phyloP scores from a whole-genome alignment of 2,113 vertebrate genomes.

The Pseudolaguvia tuberculata region DNA sequence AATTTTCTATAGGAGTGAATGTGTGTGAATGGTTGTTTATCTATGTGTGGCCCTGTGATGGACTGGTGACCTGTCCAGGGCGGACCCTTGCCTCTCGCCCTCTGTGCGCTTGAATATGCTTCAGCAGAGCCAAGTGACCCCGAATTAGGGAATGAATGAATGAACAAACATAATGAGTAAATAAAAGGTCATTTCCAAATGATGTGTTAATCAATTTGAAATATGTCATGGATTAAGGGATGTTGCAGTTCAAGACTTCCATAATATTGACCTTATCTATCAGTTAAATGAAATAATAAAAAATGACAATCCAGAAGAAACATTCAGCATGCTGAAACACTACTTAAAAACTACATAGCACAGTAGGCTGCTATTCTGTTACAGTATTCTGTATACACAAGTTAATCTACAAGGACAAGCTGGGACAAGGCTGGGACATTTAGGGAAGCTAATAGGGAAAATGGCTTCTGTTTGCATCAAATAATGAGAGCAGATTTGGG shows the following conservation, averaged over 20 bases:
- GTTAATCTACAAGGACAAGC: conserved; percentile 47
- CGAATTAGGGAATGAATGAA: no score
- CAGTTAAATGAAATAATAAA: conserved; percentile 46
- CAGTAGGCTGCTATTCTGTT: conserved; percentile 33
- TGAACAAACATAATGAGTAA: neutral
- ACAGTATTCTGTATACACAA: conserved; percentile 40
- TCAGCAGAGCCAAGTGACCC: no score
- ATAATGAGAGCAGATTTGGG: conserved; percentile 57
- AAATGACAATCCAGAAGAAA: conserved; percentile 48
- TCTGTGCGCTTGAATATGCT: no score
- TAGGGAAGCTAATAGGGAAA: conserved; percentile 45
- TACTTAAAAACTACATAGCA: conserved; percentile 48
- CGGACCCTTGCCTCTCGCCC: no score
- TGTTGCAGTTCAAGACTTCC: neutral
- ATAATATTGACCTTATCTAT: conserved; percentile 44
- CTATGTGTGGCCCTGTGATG: no score
- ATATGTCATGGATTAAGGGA: no score
- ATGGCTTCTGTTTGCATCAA: conserved; percentile 55
- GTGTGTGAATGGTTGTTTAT: no score
- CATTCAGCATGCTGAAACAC: conserved; percentile 58
- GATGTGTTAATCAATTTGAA: neutral
- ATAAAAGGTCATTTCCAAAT: neutral
- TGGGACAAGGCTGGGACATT: conserved; percentile 40
- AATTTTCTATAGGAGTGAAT: no score
- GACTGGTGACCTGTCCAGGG: no score